Base-by-base conservation (phyloP, 35 echinoderm and acorn worm species). In the Apostichopus japonicus region DNA sequence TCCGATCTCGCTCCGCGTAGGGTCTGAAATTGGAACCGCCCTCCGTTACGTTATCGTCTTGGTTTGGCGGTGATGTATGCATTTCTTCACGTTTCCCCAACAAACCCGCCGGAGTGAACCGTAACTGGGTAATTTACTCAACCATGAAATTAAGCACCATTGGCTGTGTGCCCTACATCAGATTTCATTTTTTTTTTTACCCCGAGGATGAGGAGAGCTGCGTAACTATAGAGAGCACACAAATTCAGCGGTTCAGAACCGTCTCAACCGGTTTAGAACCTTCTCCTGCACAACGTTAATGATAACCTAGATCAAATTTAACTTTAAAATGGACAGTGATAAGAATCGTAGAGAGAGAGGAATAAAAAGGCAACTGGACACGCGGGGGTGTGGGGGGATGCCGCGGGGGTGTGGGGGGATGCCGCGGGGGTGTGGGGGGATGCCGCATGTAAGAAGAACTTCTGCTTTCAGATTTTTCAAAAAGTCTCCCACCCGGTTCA, bases 91-190 rank as follows among this genome's bases (percentile, higher is more conserved):
- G 11, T 67, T 67, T 19, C 63, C 6, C 11, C 63, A 9, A 67
- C 63, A 19, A 19, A 67, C 8, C 11, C 11, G 51, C 9, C 3
- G 79, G 51, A 54, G 19, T n/a, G 17, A 83, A 83, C 51, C 19
- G 52, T 67, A 67, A 67, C 63, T 67, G 63, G 63, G 63, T 67
- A 83, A 83, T 55, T 44, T 83, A 83, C 51, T 33, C 79, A 52
- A 54, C 79, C 79, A 8, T 83, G 79, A 83, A 83, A 83, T 83
- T 83, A 83, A 83, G 10, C 63, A 67, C 63, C 63, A 67, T 67
- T 9, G 24, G 44, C 54, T 55, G 9, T 19, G 79, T 52, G 33
- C 54, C 10, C 79, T 17, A 83, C 79, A 44, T 83, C 44, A 11
- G 27, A 83, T 83, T 83, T 54, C 79, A 83, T 83, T 1, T 67